These are phyloP conservation scores for Caenorhabditis macrosperma DNA, from an alignment of 2,888 invertebrate species.

Conservation along the genomic window DNA sequence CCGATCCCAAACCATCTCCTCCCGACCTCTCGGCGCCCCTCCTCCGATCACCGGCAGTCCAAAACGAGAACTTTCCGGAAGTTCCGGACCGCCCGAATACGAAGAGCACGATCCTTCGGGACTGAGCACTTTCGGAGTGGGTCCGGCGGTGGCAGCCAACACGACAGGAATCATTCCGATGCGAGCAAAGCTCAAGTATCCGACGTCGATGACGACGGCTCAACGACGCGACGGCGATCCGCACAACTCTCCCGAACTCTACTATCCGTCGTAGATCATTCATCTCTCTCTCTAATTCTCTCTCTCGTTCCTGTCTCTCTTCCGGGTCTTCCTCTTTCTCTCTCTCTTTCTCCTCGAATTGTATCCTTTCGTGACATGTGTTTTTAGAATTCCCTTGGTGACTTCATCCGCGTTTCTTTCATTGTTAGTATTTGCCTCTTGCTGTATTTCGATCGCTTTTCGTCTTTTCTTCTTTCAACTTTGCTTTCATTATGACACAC, in stretches of 20 bases:
- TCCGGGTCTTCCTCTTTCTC: conserved; percentile 24
- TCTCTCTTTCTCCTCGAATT: conserved; percentile 22
- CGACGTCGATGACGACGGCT: conserved; percentile 36
- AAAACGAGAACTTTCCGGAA: conserved; percentile 48
- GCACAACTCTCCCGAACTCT: conserved; percentile 32
- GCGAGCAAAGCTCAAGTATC: conserved; percentile 66
- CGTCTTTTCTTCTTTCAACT: conserved; percentile 9
- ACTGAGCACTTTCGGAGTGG: conserved; percentile 48
- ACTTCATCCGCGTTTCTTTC: conserved; percentile 35
- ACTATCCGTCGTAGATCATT: conserved; percentile 40
- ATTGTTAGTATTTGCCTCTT: conserved; percentile 41
- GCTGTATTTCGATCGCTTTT: conserved; percentile 26
- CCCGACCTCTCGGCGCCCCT: conserved; percentile 40
- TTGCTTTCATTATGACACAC: conserved; percentile 32
- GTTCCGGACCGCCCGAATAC: conserved; percentile 58
- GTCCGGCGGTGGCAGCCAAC: conserved; percentile 45
- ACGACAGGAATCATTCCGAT: conserved; percentile 63
- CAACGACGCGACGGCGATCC: conserved; percentile 37
- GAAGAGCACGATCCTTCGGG: conserved; percentile 54
- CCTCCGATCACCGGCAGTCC: conserved; percentile 27
- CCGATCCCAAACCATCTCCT: conserved; percentile 19
- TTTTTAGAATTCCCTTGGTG: conserved; percentile 22
- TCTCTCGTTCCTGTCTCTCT: neutral
- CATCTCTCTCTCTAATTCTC: neutral
- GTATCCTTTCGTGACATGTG: conserved; percentile 21